Base-by-base conservation (phyloP, 2,797 vertebrate genomes). In the Hirundo rustica region DNA sequence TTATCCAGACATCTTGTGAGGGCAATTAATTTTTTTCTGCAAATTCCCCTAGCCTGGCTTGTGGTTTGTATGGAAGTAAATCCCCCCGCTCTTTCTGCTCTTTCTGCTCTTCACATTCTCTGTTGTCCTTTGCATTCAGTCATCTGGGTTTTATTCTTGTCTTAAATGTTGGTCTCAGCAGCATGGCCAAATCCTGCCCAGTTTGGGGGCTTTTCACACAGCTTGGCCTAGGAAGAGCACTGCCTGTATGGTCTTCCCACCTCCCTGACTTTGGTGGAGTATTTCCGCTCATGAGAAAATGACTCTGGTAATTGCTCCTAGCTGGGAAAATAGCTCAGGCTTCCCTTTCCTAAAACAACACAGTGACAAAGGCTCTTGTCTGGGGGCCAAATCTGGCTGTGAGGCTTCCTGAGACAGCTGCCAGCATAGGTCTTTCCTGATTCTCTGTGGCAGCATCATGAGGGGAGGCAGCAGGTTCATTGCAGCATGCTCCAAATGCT, bases 341-440 rank as follows among this genome's bases (percentile, higher is more conserved):
- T 93, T 88, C 48, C 26, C 16, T 57, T 72, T 85, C 0, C 3
- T 5, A 9, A n/a, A 73, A 18, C 25, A 48, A 1, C 10, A 15
- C 16, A 9, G 21, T 7, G 3, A 13, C 61, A 48, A 32, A 83
- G n/a, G 48, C 57, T 27, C 25, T 51, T 38, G 50, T 60, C 26
- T 32, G 14, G 44, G 26, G 11, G 16, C 32, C 2, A 11, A 15
- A 62, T 83, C 8, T 3, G 45, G 15, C 53, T 0, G 0, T 48
- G 40, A 26, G 40, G 12, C 50, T 85, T 92, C 32, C 65, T 7
- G 3, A 73, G 38, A 23, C 3, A 5, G 13, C 19, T 72, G 16
- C 38, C 85, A 20, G 11, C 7, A 7, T 23, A 26, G 34, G 40
- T 23, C 18, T 88, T 62, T n/a, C 22, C 38, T 26, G 29, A 16